phyloP scores from a whole-genome alignment of 2,113 vertebrate genomes.

The Campylorhamphus procurvoides region DNA sequence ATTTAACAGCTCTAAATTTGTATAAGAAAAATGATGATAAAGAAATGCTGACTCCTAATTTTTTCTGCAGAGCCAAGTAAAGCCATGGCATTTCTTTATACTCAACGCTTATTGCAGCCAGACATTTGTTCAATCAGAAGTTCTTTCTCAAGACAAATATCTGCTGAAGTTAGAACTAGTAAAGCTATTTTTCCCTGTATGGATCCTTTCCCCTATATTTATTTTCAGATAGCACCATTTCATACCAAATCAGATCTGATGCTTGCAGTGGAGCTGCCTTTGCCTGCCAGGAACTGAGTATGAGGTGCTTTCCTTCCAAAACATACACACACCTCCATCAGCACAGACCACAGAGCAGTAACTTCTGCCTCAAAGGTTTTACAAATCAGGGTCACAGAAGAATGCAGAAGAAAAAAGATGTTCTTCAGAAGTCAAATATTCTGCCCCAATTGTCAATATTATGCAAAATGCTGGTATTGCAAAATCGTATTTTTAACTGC shows the following conservation, averaged over 20 bases:
- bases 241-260: background rate
- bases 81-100: background rate
- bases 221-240: background rate
- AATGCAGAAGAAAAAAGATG: background rate
- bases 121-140: background rate
- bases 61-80: background rate
- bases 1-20: slow-evolving; percentile 4
- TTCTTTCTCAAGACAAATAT: background rate
- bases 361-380: background rate
- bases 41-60: background rate
- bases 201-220: background rate
- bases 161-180: background rate
- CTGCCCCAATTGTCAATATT: background rate
- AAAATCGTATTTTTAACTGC: background rate
- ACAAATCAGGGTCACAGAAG: background rate
- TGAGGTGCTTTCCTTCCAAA: background rate
- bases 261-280: background rate
- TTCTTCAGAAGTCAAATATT: background rate
- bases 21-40: background rate
- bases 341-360: background rate
- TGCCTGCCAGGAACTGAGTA: background rate
- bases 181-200: background rate
- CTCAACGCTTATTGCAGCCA: background rate
- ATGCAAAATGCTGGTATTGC: background rate
- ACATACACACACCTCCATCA: background rate